A percentile compares a stretch with the other conserved stretches of the same genome.
These are phyloP conservation scores for Poecilia gillii DNA, from an alignment of 2,797 vertebrate genomes.

Conservation along the genomic window DNA sequence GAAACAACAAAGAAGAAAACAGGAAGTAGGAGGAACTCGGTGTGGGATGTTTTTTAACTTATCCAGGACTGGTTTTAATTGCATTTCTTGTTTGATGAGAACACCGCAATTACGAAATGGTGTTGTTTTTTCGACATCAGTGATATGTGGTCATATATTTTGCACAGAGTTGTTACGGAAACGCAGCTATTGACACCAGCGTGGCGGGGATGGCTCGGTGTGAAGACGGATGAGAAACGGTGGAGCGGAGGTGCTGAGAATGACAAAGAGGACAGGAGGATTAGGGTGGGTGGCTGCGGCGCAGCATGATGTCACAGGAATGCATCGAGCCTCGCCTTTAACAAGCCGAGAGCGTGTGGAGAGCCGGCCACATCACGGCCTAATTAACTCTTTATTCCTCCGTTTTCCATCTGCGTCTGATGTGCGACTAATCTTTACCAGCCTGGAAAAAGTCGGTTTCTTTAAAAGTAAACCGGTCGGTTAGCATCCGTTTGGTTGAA, in stretches of 20 bases:
- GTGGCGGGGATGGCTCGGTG: constrained; percentile 16
- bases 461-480: neutral
- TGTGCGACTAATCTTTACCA: neutral
- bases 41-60: too few species aligned
- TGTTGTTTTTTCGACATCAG: too few species aligned
- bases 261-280: constrained; percentile 31
- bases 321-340: constrained; percentile 61
- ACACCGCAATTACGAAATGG: too few species aligned
- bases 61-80: too few species aligned
- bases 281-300: constrained; percentile 55
- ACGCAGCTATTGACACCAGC: neutral
- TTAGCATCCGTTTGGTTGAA: neutral
- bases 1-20: too few species aligned
- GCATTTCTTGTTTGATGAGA: too few species aligned
- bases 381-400: neutral
- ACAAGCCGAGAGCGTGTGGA: constrained; percentile 10
- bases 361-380: constrained; percentile 13
- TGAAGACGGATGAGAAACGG: constrained; percentile 1
- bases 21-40: too few species aligned
- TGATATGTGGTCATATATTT: too few species aligned
- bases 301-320: constrained; percentile 73
- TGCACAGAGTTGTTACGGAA: too few species aligned
- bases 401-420: neutral
- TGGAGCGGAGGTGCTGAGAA: constrained; percentile 15
- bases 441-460: neutral